These are phyloP conservation scores for Onychomys torridus DNA, from an alignment of 2,797 vertebrate species.

Conservation along the genomic window DNA sequence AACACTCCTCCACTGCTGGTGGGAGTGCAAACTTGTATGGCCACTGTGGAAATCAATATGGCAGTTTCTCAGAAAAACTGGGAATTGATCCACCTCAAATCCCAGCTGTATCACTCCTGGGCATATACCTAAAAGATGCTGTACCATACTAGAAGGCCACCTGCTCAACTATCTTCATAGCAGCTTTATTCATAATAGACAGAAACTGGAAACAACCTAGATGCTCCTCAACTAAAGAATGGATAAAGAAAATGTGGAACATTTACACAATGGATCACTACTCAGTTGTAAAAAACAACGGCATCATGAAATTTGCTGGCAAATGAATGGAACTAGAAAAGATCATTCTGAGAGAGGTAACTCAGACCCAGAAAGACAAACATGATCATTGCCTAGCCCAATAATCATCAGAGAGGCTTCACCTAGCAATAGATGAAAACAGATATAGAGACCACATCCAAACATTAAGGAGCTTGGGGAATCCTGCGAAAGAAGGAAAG, in stretches of 20 bases:
- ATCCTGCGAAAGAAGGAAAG: too few relatives aligned
- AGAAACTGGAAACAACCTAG: not conserved
- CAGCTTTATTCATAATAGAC: not conserved
- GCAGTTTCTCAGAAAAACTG: not conserved
- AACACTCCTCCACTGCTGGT: not conserved
- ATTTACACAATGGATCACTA: not conserved
- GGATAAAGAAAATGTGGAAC: not conserved
- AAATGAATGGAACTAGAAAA: not conserved
- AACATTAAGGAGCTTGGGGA: too few relatives aligned
- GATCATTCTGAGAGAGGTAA: not conserved
- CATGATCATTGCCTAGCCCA: not conserved
- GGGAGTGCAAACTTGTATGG: not conserved
- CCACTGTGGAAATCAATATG: not conserved
- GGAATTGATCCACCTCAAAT: not conserved
- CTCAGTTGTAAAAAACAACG: not conserved
- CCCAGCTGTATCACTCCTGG: not conserved
- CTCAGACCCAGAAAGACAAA: not conserved
- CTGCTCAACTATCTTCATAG: not conserved
- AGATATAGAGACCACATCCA: too few relatives aligned
- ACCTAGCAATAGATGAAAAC: too few relatives aligned
- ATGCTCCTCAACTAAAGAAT: not conserved
- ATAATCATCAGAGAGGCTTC: too few relatives aligned
- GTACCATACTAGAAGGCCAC: not conserved
- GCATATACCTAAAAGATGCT: not conserved
- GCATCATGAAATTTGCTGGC: not conserved